Evolutionary conservation across 2,888 invertebrate genomes (phyloP).

Genomic region (Xylophagus ater): DNA sequence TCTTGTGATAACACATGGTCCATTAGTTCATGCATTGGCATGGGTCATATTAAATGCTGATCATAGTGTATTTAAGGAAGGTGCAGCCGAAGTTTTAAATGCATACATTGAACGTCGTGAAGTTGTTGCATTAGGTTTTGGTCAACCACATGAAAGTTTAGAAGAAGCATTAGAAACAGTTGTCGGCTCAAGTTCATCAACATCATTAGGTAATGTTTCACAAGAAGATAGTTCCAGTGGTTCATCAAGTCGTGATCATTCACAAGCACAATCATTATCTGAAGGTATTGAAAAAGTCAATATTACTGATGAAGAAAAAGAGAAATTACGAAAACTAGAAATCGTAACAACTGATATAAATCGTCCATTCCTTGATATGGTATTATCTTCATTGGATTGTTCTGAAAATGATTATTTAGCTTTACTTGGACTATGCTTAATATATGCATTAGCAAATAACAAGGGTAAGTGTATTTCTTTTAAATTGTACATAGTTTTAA

Average conservation of each 20-base stretch:
- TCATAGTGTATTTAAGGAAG: constrained; percentile 54
- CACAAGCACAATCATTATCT: constrained; percentile 9
- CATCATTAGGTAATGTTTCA: constrained; percentile 9
- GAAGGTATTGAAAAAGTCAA: constrained; percentile 46
- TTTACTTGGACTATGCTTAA: constrained; percentile 78
- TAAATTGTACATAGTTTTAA: too few species aligned
- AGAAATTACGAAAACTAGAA: constrained; percentile 40
- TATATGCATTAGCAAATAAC: constrained; percentile 90
- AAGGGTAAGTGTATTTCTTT: constrained; percentile 54
- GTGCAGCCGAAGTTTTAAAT: constrained; percentile 55
- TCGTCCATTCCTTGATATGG: constrained; percentile 71
- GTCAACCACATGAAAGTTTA: constrained; percentile 61
- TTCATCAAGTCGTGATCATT: constrained; percentile 17
- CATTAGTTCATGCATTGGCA: constrained; percentile 80
- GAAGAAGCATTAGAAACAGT: constrained; percentile 60
- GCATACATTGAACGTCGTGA: constrained; percentile 50
- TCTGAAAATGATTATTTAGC: constrained; percentile 90
- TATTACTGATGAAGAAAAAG: constrained; percentile 90
- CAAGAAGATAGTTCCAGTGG: constrained; percentile 14
- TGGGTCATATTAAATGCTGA: constrained; percentile 84
- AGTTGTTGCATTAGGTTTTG: constrained; percentile 49
- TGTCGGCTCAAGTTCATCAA: constrained; percentile 21
- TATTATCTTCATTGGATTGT: constrained; percentile 78
- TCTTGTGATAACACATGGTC: constrained; percentile 81
- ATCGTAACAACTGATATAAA: constrained; percentile 23